phyloP scores from a whole-genome alignment of 1,140 invertebrate species.

The Eupristina koningsbergeri region DNA sequence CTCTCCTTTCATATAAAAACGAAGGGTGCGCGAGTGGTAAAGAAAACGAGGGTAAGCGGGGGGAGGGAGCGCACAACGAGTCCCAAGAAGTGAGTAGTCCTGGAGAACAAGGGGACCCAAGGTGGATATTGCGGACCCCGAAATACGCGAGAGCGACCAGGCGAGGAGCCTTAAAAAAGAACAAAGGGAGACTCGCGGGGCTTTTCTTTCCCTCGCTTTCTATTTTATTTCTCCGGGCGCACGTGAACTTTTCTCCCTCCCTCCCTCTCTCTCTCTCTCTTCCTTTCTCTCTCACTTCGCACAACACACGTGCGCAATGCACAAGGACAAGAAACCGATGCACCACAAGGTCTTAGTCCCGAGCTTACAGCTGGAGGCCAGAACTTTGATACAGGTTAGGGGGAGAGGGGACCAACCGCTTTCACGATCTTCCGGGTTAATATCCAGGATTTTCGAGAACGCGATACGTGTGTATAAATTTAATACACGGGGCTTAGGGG shows the following conservation, averaged over 20 bases:
- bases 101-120: neutral
- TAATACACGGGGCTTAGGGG: no score
- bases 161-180: slow-evolving; percentile 30
- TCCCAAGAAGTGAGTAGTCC: slow-evolving; percentile 38
- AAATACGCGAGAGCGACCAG: slow-evolving; percentile 5
- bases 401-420: neutral
- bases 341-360: neutral
- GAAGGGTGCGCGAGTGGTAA: slow-evolving; percentile 22
- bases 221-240: slow-evolving; percentile 32
- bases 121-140: slow-evolving; percentile 10
- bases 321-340: neutral
- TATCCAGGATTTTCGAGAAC: neutral
- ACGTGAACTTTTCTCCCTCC: neutral
- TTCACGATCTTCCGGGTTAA: neutral
- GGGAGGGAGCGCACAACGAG: neutral
- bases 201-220: slow-evolving; percentile 41
- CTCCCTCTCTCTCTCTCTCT: no score
- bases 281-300: no score
- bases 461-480: no score
- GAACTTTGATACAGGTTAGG: neutral
- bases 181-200: slow-evolving; percentile 26
- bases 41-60: neutral
- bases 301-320: slow-evolving; percentile 11
- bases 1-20: slow-evolving; percentile 46
- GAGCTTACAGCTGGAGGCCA: neutral